Evolutionary conservation across 1,140 invertebrate species (phyloP).

Genomic region (Pseudobourletiella spinata): DNA sequence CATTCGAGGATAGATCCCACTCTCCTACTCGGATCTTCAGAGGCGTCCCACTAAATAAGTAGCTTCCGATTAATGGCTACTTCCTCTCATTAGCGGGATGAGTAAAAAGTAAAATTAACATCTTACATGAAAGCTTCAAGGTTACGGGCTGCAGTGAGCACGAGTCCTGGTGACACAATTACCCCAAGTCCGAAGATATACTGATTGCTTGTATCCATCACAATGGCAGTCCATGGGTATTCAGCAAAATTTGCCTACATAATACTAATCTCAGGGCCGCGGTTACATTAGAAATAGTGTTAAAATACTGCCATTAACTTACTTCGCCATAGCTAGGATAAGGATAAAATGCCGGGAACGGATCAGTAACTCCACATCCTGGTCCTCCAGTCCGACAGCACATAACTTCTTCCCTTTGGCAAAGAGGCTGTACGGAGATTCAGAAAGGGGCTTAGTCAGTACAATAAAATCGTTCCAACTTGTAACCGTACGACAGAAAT

Average conservation of each 20-base stretch:
- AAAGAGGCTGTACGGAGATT: slow-evolving; percentile 22
- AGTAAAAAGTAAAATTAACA: neutral
- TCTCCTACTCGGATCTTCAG: slow-evolving; percentile 58
- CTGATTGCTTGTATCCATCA: slow-evolving; percentile 28
- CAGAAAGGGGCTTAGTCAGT: neutral
- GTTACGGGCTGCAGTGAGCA: slow-evolving; percentile 4
- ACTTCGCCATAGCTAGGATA: slow-evolving; percentile 31
- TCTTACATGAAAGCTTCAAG: neutral
- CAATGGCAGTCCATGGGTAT: slow-evolving; percentile 33
- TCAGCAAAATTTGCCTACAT: slow-evolving; percentile 33
- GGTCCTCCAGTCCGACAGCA: slow-evolving; percentile 27
- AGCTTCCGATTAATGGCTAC: neutral
- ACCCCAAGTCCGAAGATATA: slow-evolving; percentile 31
- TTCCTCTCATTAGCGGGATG: neutral
- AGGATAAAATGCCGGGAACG: slow-evolving; percentile 31
- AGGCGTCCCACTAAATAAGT: slow-evolving; percentile 33
- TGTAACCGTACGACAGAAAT: no score
- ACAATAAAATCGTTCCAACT: neutral
- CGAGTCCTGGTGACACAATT: slow-evolving; percentile 17
- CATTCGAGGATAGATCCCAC: slow-evolving; percentile 52
- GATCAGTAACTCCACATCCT: slow-evolving; percentile 21
- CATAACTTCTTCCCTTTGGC: slow-evolving; percentile 28
- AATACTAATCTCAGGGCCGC: no score
- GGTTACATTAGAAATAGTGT: neutral
- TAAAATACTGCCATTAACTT: neutral